phyloP scores from a whole-genome alignment of 1,140 invertebrate species.

The Gryon sp. region DNA sequence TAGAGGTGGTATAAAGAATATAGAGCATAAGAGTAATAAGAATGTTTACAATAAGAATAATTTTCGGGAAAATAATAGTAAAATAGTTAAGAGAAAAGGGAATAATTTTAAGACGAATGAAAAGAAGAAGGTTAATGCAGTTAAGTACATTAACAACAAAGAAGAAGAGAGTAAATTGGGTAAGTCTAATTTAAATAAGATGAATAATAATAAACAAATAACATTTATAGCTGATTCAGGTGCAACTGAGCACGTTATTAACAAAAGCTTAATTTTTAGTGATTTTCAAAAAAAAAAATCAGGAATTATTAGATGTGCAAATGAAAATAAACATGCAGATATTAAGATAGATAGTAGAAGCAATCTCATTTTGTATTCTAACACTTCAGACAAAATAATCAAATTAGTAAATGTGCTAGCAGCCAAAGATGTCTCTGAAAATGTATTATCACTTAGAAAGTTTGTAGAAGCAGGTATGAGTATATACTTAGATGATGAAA shows the following conservation, averaged over 20 bases:
- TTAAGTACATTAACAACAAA: too few species aligned
- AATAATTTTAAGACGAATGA: neutral
- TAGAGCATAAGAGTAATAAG: too few species aligned
- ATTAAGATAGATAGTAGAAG: too few species aligned
- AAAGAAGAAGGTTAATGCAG: too few species aligned
- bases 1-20: too few species aligned
- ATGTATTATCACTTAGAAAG: constrained; percentile 43
- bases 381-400: neutral
- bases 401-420: constrained; percentile 12
- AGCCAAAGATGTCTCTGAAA: constrained; percentile 28
- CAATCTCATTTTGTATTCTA: constrained; percentile 14
- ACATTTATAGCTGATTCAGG: constrained; percentile 43
- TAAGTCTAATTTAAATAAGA: too few species aligned
- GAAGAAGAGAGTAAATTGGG: too few species aligned
- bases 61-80: neutral
- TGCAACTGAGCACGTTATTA: constrained; percentile 40
- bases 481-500: constrained; percentile 21
- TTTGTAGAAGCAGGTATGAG: too few species aligned
- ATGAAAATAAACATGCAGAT: constrained; percentile 24
- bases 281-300: constrained; percentile 17
- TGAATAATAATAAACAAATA: too few species aligned
- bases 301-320: constrained; percentile 16
- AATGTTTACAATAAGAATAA: neutral
- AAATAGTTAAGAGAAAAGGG: constrained; percentile 3
- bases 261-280: constrained; percentile 43